Evolutionary conservation across 2,888 invertebrate species (phyloP).

Genomic region (Lasioglossum malachurum): DNA sequence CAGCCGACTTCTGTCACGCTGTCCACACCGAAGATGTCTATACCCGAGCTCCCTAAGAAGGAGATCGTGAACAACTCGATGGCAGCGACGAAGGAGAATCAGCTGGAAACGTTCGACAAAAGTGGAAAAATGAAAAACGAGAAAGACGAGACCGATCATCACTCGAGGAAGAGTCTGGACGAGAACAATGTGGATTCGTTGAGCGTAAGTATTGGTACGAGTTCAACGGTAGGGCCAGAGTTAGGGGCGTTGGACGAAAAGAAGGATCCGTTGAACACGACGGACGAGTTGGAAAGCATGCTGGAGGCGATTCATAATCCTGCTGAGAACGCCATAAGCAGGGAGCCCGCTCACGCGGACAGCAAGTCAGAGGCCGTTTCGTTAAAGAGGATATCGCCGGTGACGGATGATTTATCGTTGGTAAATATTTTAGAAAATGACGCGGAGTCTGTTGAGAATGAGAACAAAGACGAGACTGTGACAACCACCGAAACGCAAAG

Average conservation of each 20-base stretch:
- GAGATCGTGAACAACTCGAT: constrained; percentile 45
- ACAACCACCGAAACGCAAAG: constrained; percentile 51
- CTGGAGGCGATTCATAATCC: constrained; percentile 84
- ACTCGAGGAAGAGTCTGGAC: constrained; percentile 63
- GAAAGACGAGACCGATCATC: constrained; percentile 78
- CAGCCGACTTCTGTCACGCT: constrained; percentile 78
- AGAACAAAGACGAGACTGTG: constrained; percentile 69
- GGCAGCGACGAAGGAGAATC: constrained; percentile 65
- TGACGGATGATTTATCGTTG: constrained; percentile 82
- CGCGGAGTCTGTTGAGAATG: constrained; percentile 73
- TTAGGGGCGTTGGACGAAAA: constrained; percentile 75
- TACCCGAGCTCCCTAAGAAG: constrained; percentile 74
- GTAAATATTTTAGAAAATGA: constrained; percentile 83
- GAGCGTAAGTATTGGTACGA: background rate
- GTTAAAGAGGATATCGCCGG: constrained; percentile 81
- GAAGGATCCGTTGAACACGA: constrained; percentile 82
- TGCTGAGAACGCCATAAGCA: constrained; percentile 78
- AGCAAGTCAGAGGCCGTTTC: constrained; percentile 72
- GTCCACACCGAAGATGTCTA: constrained; percentile 77
- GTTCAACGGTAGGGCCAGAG: constrained; percentile 30
- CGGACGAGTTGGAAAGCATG: constrained; percentile 84
- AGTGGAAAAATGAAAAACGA: constrained; percentile 80
- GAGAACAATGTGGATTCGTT: constrained; percentile 45
- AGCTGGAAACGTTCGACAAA: constrained; percentile 86
- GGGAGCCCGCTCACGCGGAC: constrained; percentile 69